Evolutionary conservation across 2,888 invertebrate genomes (phyloP).

Genomic region (Lasius platythorax): DNA sequence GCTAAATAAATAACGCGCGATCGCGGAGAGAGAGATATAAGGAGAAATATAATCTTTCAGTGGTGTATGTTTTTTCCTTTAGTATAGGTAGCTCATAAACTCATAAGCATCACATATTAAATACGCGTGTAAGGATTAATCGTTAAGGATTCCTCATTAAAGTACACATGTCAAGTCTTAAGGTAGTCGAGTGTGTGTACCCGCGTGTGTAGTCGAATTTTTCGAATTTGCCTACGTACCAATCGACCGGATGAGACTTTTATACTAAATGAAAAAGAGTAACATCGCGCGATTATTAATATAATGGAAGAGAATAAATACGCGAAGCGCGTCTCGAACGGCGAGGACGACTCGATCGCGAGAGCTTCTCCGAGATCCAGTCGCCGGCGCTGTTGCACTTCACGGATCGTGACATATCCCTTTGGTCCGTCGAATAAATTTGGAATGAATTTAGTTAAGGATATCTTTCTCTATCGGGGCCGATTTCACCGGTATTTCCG

Average conservation of each 20-base stretch:
- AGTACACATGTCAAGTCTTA: slow-evolving; percentile 74
- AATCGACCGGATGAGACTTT: slow-evolving; percentile 69
- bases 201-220: slow-evolving; percentile 64
- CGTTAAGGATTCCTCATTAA: slow-evolving; percentile 79
- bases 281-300: slow-evolving; percentile 77
- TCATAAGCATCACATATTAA: slow-evolving; percentile 83
- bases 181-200: slow-evolving; percentile 67
- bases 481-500: slow-evolving; percentile 3
- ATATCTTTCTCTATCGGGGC: neutral
- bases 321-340: slow-evolving; percentile 13
- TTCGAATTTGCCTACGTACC: slow-evolving; percentile 74
- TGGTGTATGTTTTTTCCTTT: slow-evolving; percentile 83
- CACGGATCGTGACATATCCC: slow-evolving; percentile 47
- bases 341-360: slow-evolving; percentile 21
- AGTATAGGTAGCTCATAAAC: slow-evolving; percentile 82
- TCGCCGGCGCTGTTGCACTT: slow-evolving; percentile 19
- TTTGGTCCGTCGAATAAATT: slow-evolving; percentile 24
- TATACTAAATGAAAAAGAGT: slow-evolving; percentile 80
- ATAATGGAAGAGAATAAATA: slow-evolving; percentile 11
- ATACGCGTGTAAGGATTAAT: slow-evolving; percentile 79
- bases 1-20: slow-evolving; percentile 67
- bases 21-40: slow-evolving; percentile 67
- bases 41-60: slow-evolving; percentile 79
- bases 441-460: neutral
- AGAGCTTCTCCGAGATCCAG: neutral